These are phyloP conservation scores for Agelas oroides DNA, from an alignment of 37 sponge, comb jelly and placozoan genomes.

Conservation along the genomic window DNA sequence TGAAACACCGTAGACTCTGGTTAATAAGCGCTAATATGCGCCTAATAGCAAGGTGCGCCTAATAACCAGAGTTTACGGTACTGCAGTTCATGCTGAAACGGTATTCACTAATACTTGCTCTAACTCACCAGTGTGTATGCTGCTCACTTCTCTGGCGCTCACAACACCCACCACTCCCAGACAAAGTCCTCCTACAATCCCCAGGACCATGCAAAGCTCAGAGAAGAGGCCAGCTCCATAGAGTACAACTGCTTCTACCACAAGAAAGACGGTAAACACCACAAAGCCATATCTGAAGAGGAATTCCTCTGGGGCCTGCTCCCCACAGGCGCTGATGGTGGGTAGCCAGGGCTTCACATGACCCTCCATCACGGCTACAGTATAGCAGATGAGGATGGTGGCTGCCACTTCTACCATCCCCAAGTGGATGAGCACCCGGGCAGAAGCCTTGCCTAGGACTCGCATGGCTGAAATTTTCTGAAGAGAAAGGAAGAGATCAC, in stretches of 20 bases:
- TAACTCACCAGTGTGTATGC: constrained; percentile 68
- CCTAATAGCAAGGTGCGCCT: too few species aligned
- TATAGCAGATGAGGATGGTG: constrained; percentile 84
- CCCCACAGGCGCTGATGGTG: constrained; percentile 90
- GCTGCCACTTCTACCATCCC: constrained; percentile 17
- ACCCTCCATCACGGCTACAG: constrained; percentile 60
- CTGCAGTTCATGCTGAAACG: neutral
- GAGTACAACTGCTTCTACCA: constrained; percentile 34
- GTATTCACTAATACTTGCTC: neutral
- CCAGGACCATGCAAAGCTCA: constrained; percentile 25
- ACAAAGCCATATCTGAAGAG: constrained; percentile 76
- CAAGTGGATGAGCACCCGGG: constrained; percentile 35
- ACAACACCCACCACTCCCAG: constrained; percentile 72
- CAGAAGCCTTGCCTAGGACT: too few species aligned
- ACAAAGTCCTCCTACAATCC: constrained; percentile 50
- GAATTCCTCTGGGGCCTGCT: constrained; percentile 80
- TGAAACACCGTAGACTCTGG: too few species aligned
- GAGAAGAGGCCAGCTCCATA: constrained; percentile 38
- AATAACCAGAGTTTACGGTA: neutral
- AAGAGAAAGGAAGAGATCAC: too few species aligned
- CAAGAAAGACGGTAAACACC: constrained; percentile 53
- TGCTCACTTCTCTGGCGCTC: constrained; percentile 57
- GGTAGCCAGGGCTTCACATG: constrained; percentile 88
- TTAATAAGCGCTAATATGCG: too few species aligned
- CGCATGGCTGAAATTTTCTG: too few species aligned